Conservation (phyloP, 35 echinoderm and acorn worm genomes). For the Heliocidaris erythrogramma region DNA sequence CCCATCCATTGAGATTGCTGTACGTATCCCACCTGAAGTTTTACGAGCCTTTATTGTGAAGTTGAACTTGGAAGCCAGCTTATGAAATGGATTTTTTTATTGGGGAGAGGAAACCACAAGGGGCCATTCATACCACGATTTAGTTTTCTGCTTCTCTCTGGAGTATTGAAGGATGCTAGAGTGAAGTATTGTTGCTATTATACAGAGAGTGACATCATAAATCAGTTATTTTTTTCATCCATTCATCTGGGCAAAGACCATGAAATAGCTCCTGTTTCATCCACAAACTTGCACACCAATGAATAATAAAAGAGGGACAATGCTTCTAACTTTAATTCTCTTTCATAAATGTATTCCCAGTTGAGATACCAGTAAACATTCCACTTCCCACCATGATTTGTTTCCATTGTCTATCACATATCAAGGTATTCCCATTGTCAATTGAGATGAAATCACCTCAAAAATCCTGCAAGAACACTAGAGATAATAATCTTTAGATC, state of each 20-base stretch:
- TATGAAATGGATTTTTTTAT: neutral
- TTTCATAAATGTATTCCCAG: too few species aligned
- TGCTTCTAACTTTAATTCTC: too few species aligned
- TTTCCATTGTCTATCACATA: neutral
- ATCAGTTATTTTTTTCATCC: neutral
- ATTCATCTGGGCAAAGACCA: neutral
- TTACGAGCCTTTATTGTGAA: neutral
- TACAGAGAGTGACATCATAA: neutral
- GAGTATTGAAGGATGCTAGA: neutral
- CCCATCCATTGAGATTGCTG: neutral
- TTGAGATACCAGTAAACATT: too few species aligned
- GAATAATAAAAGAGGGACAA: too few species aligned
- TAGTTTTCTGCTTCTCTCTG: neutral
- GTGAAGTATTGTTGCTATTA: neutral
- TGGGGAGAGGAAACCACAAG: neutral
- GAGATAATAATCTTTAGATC: neutral
- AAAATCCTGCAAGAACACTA: neutral
- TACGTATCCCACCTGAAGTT: neutral
- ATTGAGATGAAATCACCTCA: neutral
- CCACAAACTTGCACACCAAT: neutral
- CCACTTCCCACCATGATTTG: too few species aligned
- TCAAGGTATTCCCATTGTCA: neutral
- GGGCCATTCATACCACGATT: neutral
- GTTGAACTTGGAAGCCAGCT: neutral
- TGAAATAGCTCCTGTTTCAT: neutral